Evolutionary conservation across 2,888 invertebrate species (phyloP), one percentile per base, ranked within the genome.

Genomic region (Phengaris arion): DNA sequence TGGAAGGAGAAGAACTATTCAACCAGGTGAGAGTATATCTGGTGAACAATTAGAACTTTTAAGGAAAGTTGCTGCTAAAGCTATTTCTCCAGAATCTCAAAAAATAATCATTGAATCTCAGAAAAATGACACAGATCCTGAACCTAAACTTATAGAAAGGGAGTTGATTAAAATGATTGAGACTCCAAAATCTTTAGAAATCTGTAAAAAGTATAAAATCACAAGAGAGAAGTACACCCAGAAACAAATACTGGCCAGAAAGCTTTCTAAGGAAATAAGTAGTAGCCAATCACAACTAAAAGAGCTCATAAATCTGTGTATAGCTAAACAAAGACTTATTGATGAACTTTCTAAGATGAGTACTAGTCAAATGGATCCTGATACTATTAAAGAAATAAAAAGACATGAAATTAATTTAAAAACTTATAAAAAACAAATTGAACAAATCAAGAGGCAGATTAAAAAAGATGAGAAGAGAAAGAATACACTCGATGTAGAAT

Each of bases 381-480:
- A 95, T 81, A 94, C 93, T 76, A 87, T 94, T 1, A 94, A 95
- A 83, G 96, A 96, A 83, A 94, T 97, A 9, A 94, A 95, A 81
- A 96, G 96, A 82, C 92, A 97, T 79, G 96, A 97, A 84, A 95
- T 95, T 77, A 97, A 96, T 80, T 88, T 97, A 4, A 95, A 96
- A 83, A 95, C 95, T 8, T 97, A 96, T 0, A 96, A 96, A 83
- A 96, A 96, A 82, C 96, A 97, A 84, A 94, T 97, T 83, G 96
- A 97, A 74, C 96, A 96, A 83, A 89, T 97, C 73, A 96, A 96
- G 84, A 95, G 96, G 83, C 95, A 96, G 82, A 94, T 96, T 35
- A 95, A 95, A 80, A 96, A 96, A 82, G 96, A 97, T 81, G 96
- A 96, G 80, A 96, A 96, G 83, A 90, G 95, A 9, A 96, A 95